Evolutionary conservation across 2,888 invertebrate species (phyloP), one percentile per base, ranked within the genome.

Genomic region (Clitarchus hookeri): DNA sequence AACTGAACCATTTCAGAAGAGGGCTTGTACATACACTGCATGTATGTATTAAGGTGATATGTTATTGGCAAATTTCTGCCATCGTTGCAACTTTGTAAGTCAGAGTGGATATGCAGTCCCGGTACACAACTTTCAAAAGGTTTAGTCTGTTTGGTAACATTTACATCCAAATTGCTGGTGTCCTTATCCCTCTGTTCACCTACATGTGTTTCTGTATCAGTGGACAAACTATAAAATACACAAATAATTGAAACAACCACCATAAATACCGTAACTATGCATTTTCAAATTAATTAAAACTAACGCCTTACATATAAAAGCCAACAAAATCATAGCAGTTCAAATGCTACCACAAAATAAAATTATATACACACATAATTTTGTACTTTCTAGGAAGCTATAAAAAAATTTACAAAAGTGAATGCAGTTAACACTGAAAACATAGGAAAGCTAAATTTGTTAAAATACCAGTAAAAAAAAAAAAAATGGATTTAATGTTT

Each of bases 341-440:
- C 8, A 65, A 65, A 65, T 65, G 65, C 65, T 65, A 19, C 65
- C n/a, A n/a, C n/a, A n/a, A 65, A 65, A 9, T 65, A 1, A 65
- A 65, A 65, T 65, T n/a, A 65, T 16, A 65, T 19, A 65, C 8
- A n/a, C n/a, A 65, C 8, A 65, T 65, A 65, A 65, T 82, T 82
- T 82, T 82, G 82, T 82, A 82, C 82, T 82, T 82, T 48, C 48
- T 84, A 85, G 83, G 85, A 85, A 85, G 83, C 44, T 82, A 79
- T 84, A 44, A 79, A 48, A 85, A 83, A 54, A 86, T 23, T 77
- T 54, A 86, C 85, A 83, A 65, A 77, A 26, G 23, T 54, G n/a
- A 84, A 84, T 65, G 65, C 12, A 54, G 27, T 54, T 84, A 23
- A 85, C 11, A 65, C 65, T 65, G 65, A 65, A 65, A 65, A 23